Conservation (phyloP, 2,888 invertebrate species). For the Metacarcinus magister region DNA sequence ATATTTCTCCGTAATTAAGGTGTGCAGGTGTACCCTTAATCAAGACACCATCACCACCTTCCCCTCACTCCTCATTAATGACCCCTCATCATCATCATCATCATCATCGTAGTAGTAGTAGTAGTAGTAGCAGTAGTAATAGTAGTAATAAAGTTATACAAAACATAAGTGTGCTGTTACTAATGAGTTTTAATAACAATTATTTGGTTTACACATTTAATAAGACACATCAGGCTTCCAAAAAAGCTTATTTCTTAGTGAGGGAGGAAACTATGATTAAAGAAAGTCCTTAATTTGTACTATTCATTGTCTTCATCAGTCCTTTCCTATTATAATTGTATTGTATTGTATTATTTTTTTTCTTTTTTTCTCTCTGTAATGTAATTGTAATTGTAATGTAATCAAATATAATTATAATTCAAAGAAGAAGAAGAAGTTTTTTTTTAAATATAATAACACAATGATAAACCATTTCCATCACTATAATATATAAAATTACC, state of each 20-base stretch:
- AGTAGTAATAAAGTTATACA: slow-evolving; percentile 47
- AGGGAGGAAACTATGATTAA: slow-evolving; percentile 67
- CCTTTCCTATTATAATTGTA: slow-evolving; percentile 43
- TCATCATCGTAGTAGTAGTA: not conserved
- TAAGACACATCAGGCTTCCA: slow-evolving; percentile 68
- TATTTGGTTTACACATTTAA: slow-evolving; percentile 68
- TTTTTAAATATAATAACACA: not conserved
- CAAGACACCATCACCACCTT: too few species aligned
- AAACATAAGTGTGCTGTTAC: slow-evolving; percentile 57
- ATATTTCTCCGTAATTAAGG: too few species aligned
- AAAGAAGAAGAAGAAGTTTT: too few species aligned
- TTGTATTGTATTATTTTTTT: not conserved
- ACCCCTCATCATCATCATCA: too few species aligned
- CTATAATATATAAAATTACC: not conserved
- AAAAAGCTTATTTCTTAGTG: slow-evolving; percentile 69
- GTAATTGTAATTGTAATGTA: not conserved
- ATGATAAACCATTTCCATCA: not conserved
- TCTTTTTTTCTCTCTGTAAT: not conserved
- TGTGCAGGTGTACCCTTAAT: too few species aligned
- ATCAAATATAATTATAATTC: not conserved
- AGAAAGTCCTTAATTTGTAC: slow-evolving; percentile 71
- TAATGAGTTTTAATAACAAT: slow-evolving; percentile 67
- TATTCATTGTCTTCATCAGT: slow-evolving; percentile 67
- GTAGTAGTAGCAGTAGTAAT: not conserved
- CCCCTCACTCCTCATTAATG: too few species aligned